phyloP scores from a whole-genome alignment of 2,888 invertebrate genomes.

The Taphrorychus bicolor region DNA sequence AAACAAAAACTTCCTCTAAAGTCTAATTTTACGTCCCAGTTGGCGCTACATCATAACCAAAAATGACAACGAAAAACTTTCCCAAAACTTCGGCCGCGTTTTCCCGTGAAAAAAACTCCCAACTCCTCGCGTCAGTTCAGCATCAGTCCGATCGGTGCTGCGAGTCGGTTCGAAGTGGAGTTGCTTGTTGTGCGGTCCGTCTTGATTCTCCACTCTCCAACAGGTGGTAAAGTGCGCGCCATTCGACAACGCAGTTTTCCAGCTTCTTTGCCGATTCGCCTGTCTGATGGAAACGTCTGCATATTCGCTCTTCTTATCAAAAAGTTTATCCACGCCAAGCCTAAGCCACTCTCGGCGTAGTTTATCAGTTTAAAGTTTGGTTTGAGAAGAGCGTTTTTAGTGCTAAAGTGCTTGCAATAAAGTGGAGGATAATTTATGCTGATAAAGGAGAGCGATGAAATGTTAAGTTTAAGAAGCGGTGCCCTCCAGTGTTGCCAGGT shows the following conservation, averaged over 20 bases:
- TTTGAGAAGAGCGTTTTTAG: no score
- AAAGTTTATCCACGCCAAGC: no score
- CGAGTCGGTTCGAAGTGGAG: constrained; percentile 11
- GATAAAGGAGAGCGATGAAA: no score
- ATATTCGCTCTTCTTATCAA: neutral
- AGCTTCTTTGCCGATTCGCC: constrained; percentile 15
- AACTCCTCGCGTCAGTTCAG: neutral
- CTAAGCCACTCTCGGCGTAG: no score
- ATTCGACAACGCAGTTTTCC: constrained; percentile 23
- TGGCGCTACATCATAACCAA: neutral
- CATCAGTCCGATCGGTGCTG: neutral
- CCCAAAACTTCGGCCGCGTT: neutral
- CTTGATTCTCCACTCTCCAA: constrained; percentile 29
- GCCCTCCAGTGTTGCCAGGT: no score
- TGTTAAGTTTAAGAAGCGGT: no score
- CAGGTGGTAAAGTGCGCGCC: constrained; percentile 36
- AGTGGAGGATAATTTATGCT: no score
- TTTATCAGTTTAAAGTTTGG: no score
- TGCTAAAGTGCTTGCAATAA: no score
- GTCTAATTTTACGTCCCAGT: neutral
- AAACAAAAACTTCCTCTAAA: neutral
- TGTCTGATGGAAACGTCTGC: neutral
- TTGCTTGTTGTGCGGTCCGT: constrained; percentile 15
- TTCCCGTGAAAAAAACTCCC: neutral
- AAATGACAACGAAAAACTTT: neutral